Evolutionary conservation across 1,140 invertebrate genomes (phyloP).

Genomic region (Bemisia tabaci): DNA sequence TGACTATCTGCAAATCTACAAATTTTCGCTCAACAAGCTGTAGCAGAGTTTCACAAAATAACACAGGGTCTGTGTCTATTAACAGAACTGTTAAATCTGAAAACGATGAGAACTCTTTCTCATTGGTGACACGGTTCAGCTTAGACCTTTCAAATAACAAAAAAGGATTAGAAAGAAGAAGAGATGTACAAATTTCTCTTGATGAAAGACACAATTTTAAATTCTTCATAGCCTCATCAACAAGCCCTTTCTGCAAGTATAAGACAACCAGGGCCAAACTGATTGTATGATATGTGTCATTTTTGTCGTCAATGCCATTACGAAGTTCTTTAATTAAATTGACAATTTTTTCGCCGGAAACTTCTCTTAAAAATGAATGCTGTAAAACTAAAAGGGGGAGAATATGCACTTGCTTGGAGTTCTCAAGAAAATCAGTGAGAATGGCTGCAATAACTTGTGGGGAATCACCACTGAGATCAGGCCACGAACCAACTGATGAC

Average conservation of each 20-base stretch:
- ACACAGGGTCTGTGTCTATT: conserved; percentile 33
- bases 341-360: background rate
- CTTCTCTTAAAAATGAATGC: conserved; percentile 35
- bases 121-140: conserved; percentile 7
- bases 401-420: conserved; percentile 2
- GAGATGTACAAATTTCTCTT: background rate
- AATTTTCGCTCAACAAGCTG: conserved; percentile 31
- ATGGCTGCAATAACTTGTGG: conserved; percentile 16
- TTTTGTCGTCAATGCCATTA: background rate
- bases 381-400: conserved; percentile 37
- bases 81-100: conserved; percentile 39
- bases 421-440: conserved; percentile 7
- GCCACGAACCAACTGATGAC: conserved; percentile 26
- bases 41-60: conserved; percentile 34
- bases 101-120: conserved; percentile 32
- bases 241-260: conserved; percentile 38
- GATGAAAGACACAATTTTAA: conserved; percentile 18
- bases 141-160: conserved; percentile 7
- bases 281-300: conserved; percentile 12
- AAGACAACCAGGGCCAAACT: conserved; percentile 36
- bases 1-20: conserved; percentile 30
- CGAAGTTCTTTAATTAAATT: background rate
- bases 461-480: conserved; percentile 10
- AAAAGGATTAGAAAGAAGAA: conserved; percentile 3
- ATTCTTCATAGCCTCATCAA: conserved; percentile 32